Evolutionary conservation across 2,113 vertebrate genomes (phyloP).

Genomic region (Cryptomyrus ogoouensis): DNA sequence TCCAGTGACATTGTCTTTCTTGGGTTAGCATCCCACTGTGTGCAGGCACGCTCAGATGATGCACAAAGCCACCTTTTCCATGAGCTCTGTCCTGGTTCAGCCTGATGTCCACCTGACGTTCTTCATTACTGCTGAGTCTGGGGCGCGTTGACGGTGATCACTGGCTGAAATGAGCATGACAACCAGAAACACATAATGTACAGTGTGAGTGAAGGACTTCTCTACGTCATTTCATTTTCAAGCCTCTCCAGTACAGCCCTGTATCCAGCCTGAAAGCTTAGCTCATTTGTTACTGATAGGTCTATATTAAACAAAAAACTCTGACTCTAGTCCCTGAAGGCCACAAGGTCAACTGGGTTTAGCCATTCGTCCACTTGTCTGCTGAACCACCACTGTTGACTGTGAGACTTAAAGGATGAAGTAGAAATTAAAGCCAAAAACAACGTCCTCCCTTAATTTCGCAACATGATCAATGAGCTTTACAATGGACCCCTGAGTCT

Average conservation of each 20-base stretch:
- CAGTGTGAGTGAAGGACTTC: neutral
- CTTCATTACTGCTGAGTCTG: slow-evolving; percentile 19
- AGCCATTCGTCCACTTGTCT: neutral
- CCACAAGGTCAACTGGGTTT: neutral
- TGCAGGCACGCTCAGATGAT: neutral
- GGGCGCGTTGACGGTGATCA: slow-evolving; percentile 48
- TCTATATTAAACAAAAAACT: neutral
- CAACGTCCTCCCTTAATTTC: neutral
- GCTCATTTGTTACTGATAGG: neutral
- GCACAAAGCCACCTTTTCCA: neutral
- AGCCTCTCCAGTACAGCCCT: neutral
- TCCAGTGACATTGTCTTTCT: neutral
- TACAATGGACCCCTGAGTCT: neutral
- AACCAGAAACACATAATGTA: neutral
- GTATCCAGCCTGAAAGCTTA: neutral
- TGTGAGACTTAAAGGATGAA: neutral
- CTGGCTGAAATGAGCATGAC: slow-evolving; percentile 46
- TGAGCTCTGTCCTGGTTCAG: neutral
- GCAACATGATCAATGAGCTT: neutral
- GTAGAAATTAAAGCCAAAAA: neutral
- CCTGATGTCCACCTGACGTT: neutral
- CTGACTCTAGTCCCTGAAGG: neutral
- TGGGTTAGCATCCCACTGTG: neutral
- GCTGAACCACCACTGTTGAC: neutral
- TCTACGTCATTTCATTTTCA: neutral